Base-by-base conservation (phyloP, 2,888 invertebrate genomes). In the Alviniconcha strummeri region DNA sequence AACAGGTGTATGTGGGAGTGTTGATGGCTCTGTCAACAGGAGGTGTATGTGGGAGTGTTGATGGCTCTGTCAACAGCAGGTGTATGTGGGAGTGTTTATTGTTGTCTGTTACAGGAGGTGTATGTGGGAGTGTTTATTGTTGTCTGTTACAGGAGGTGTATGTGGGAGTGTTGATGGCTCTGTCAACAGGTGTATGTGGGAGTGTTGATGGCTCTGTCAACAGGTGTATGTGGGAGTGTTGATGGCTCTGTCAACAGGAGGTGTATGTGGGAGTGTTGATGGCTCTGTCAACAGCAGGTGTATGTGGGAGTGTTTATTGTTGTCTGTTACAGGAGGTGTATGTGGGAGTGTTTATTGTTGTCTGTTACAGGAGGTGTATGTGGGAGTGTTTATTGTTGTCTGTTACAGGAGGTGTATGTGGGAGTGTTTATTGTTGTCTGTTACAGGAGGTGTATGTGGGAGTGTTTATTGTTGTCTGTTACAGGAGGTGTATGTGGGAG, bases 391-490 rank as follows among this genome's bases (percentile, higher is more conserved):
- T 1, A n/a, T 1, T 64, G 64, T n/a, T 13, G 69, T 17, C 17
- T 57, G 71, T 11, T 13, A 60, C 9, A 60, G 60, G 13, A 60
- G 60, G 8, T 60, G 9, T 8, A 60, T 4, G 13, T 13, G 8
- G 60, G 9, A 60, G 60, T 60, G 60, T 60, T 60, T 1, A 60
- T 4, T 77, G 57, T n/a, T 60, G 75, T 13, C 9, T 15, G 75
- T 77, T 86, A 17, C 86, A 89, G 90, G 88, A 89, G 72, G 88
- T 88, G 67, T 89, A 88, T 87, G 87, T 88, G 9, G 88, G 87
- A 84, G 89, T 90, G 60, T 82, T 90, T 74, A 88, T 76, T 52
- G n/a, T n/a, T 84, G 60, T 84, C 74, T 52, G 69, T 71, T 74
- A 36, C 36, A 0, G 0, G 36, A 36, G n/a, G 36, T 36, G 36